Evolutionary conservation across 2,888 invertebrate species (phyloP).

Genomic region (Agrotis segetum): DNA sequence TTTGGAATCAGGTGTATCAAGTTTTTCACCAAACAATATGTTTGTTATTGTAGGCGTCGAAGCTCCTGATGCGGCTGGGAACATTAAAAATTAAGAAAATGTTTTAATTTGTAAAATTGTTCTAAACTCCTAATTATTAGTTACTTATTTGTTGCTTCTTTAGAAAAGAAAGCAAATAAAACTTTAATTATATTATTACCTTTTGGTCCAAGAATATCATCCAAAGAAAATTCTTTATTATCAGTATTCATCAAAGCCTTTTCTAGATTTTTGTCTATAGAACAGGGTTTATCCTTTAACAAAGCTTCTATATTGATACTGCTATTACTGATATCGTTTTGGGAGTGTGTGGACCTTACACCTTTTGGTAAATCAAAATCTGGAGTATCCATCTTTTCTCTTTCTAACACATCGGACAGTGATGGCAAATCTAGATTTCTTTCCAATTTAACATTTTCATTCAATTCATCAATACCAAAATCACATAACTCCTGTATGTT

Average conservation of each 20-base stretch:
- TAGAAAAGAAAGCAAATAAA: background rate
- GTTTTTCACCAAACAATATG: slow-evolving; percentile 80
- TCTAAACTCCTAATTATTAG: too few relatives aligned
- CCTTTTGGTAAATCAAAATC: slow-evolving; percentile 47
- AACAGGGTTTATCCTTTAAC: slow-evolving; percentile 65
- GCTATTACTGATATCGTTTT: slow-evolving; percentile 40
- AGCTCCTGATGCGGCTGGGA: slow-evolving; percentile 66
- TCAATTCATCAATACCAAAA: slow-evolving; percentile 21
- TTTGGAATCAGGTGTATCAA: slow-evolving; percentile 57
- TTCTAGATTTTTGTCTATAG: slow-evolving; percentile 81
- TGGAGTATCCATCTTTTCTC: slow-evolving; percentile 21
- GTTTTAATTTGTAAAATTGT: background rate
- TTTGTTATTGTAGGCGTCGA: slow-evolving; percentile 82
- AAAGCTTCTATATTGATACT: slow-evolving; percentile 44
- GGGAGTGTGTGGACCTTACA: slow-evolving; percentile 8
- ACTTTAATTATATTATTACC: slow-evolving; percentile 68
- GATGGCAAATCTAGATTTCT: slow-evolving; percentile 42
- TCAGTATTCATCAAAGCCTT: slow-evolving; percentile 76
- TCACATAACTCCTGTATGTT: slow-evolving; percentile 41
- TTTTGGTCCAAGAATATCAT: slow-evolving; percentile 78
- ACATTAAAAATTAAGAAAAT: slow-evolving; percentile 51
- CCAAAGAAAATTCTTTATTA: slow-evolving; percentile 73
- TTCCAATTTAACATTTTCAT: slow-evolving; percentile 3
- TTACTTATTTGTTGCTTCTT: too few relatives aligned
- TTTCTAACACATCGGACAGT: slow-evolving; percentile 28